phyloP scores from a whole-genome alignment of 1,140 invertebrate genomes.

The Paralvinella palmiformis region DNA sequence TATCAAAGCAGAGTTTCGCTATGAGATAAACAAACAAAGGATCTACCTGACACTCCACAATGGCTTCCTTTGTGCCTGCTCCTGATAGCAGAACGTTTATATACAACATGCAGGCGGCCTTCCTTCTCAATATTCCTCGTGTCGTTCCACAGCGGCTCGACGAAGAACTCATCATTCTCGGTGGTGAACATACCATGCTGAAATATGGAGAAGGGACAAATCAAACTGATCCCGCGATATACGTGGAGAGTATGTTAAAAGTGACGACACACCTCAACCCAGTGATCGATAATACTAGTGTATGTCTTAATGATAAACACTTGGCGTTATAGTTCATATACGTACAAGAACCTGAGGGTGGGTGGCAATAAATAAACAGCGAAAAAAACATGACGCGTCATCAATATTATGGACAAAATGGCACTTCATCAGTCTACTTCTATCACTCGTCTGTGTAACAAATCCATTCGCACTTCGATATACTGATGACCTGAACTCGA shows the following conservation, averaged over 20 bases:
- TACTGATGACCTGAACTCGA: too few relatives aligned
- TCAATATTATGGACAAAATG: too few relatives aligned
- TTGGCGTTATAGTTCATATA: background rate
- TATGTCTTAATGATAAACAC: background rate
- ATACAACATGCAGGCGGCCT: conserved; percentile 42
- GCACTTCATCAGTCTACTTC: too few relatives aligned
- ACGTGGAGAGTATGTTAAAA: background rate
- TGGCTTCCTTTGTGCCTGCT: background rate
- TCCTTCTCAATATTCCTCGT: conserved; percentile 16
- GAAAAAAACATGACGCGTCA: too few relatives aligned
- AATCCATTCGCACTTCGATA: too few relatives aligned
- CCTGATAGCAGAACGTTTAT: conserved; percentile 33
- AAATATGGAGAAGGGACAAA: conserved; percentile 4
- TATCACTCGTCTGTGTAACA: too few relatives aligned
- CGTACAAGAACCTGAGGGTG: background rate
- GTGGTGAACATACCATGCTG: conserved; percentile 43
- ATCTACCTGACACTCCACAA: conserved; percentile 2
- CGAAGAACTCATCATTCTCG: conserved; percentile 39
- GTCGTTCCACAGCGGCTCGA: conserved; percentile 43
- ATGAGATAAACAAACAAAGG: too few relatives aligned
- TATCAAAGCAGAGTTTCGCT: too few relatives aligned
- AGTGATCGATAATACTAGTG: background rate
- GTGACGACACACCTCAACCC: background rate
- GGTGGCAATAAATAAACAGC: too few relatives aligned
- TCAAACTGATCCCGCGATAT: background rate